Evolutionary conservation across 2,113 vertebrate genomes (phyloP).

Genomic region (Saccopteryx leptura): DNA sequence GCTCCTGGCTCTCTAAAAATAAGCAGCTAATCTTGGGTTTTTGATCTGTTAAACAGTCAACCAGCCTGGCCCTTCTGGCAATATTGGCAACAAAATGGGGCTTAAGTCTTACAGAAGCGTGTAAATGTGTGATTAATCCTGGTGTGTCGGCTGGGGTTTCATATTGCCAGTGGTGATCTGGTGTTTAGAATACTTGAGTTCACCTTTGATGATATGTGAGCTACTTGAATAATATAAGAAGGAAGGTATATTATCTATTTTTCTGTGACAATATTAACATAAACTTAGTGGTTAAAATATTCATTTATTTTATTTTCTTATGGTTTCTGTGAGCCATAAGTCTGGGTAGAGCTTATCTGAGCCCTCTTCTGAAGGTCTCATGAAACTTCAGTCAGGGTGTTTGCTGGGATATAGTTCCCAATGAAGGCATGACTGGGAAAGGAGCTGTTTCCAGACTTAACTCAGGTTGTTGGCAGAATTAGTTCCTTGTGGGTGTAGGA

Average conservation of each 20-base stretch:
- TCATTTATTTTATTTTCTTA: not conserved
- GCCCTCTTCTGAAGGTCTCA: not conserved
- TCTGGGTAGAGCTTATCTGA: not conserved
- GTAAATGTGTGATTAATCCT: not conserved
- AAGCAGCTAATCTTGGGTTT: constrained; percentile 15
- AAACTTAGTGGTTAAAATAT: not conserved
- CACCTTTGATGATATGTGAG: not conserved
- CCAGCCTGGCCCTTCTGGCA: not conserved
- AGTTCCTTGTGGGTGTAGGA: not conserved
- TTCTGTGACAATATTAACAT: not conserved
- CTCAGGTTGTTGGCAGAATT: not conserved
- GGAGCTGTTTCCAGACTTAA: not conserved
- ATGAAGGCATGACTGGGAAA: not conserved
- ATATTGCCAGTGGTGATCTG: not conserved
- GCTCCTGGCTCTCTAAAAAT: not conserved
- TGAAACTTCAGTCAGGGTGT: not conserved
- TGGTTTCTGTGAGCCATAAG: not conserved
- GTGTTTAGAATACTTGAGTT: constrained; percentile 1
- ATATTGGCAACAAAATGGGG: not conserved
- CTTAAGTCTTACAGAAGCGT: not conserved
- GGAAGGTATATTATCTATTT: not conserved
- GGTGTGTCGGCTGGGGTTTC: not conserved
- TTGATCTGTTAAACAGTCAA: not conserved
- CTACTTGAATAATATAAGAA: not conserved
- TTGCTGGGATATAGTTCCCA: not conserved